Evolutionary conservation across 92 coral and sea anemone species (phyloP), one percentile per base, ranked within the genome.

Genomic region (Umimayanthus kanabou): DNA sequence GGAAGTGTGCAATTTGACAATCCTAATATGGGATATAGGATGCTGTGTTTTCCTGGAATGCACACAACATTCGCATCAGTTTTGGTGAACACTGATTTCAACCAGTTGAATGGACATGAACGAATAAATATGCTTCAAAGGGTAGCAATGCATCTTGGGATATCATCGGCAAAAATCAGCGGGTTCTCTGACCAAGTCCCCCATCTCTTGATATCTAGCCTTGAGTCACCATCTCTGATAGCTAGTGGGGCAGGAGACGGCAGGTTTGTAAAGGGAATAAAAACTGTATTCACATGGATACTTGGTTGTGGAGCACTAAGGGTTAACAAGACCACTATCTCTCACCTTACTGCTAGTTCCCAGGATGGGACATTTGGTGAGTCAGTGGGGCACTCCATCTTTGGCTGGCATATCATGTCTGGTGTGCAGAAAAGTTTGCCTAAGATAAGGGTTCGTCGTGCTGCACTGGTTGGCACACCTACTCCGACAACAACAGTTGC

Each of bases 371-470:
- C 93, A 28, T 88, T 91, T 6, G 92, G 93, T 69, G 67, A 89
- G 13, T 80, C 83, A 4, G 84, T 95, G 67, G 96, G 98, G 7
- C 83, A 78, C 77, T 94, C 96, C 50, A 93, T 95, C 16, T 90
- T 95, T 43, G 97, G 99, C 9, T 95, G 99, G 99, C 98, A 95
- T 88, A 87, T 95, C 29, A 90, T 94, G 43, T 94, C 98, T 72
- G 98, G 99, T 39, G 86, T 92, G 22, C 98, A 96, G 76, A 95
- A 87, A 78, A 85, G 69, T 65, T 39, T 73, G 73, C 88, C 88
- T 23, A 94, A 79, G 73, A 96, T 81, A 50, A 91, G 94, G 73
- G 92, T 89, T 26, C 90, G 96, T 11, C 89, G 95, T 42, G 85
- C 88, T 7, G 79, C 87, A n/a, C 73, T 90, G 10, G 87, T 80